Percentiles rank a stretch among this genome's conserved stretches.
phyloP scores from a whole-genome alignment of 1,140 invertebrate species.

The Melipona quadrifasciata region DNA sequence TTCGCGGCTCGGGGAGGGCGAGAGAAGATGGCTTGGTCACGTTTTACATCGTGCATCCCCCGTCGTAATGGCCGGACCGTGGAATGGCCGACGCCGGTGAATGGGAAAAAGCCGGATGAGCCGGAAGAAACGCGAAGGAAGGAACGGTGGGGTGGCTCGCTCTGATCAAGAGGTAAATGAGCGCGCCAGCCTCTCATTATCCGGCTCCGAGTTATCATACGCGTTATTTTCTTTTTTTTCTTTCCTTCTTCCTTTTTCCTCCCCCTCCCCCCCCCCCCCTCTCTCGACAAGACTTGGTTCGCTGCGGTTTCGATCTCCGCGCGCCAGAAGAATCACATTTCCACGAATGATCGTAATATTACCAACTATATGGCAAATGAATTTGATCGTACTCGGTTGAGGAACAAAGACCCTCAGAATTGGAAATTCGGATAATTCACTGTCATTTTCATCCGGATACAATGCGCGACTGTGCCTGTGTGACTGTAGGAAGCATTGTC shows the following conservation, averaged over 20 bases:
- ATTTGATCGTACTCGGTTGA: background rate
- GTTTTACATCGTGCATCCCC: slow-evolving; percentile 37
- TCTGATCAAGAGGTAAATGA: slow-evolving; percentile 46
- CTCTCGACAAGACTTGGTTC: slow-evolving; percentile 40
- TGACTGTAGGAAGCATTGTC: background rate
- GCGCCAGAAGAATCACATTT: background rate
- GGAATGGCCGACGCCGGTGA: slow-evolving; percentile 21
- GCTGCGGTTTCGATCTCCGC: background rate
- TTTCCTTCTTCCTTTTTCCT: too few species aligned
- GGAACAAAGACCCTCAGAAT: too few species aligned
- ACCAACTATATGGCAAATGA: background rate
- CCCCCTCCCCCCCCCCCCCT: background rate
- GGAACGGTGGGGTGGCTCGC: background rate
- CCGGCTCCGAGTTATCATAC: slow-evolving; percentile 42
- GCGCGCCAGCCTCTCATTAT: slow-evolving; percentile 47
- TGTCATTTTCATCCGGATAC: too few species aligned
- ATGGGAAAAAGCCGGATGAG: slow-evolving; percentile 12
- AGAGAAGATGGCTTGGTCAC: slow-evolving; percentile 6
- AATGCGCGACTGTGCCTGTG: too few species aligned
- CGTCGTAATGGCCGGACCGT: slow-evolving; percentile 31
- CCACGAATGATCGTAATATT: background rate
- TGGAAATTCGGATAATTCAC: too few species aligned
- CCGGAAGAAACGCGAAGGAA: slow-evolving; percentile 38
- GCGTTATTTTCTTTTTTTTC: slow-evolving; percentile 32
- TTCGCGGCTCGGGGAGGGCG: too few species aligned